Evolutionary conservation across 2,113 vertebrate genomes (phyloP), one percentile per base, ranked within the genome.

Genomic region (Saccopteryx bilineata): DNA sequence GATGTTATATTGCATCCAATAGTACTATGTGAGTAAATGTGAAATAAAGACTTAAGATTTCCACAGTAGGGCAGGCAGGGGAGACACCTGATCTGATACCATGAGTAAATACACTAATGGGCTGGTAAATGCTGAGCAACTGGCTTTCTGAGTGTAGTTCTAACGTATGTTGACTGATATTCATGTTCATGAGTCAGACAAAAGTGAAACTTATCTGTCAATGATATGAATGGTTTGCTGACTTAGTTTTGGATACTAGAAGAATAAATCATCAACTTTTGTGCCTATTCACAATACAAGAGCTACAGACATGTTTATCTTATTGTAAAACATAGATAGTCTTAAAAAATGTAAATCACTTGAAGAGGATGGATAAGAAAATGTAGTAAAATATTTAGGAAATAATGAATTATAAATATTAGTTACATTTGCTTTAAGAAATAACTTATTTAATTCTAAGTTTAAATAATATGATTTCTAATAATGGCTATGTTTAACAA

Each of bases 401-500:
- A 39, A 21, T 90, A 11, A 28, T 74, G n/a, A 54, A 3, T 90
- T 95, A 93, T 93, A 5, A 85, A 50, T 65, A 85, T 76, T 78
- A 50, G 87, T 84, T 90, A 78, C 13, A 15, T 85, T 78, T 89
- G 33, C 24, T 79, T 90, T 90, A 66, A 93, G 76, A 84, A 94
- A 54, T 7, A 33, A 31, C 46, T 78, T n/a, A 66, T 68, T 76
- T 93, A 66, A 90, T 83, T 75, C 75, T 87, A 75, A 69, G 17
- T 65, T 89, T 65, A 72, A 7, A 90, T 46, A 78, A 56, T 52
- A 80, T 93, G 63, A n/a, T 92, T 89, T 93, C 15, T 92, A 92
- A 94, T 87, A 94, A 80, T 48, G 19, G 13, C 15, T 71, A 69
- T 33, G 28, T 93, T 95, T 87, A 95, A 89, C 11, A 80, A 78